These are phyloP conservation scores for Lampris megalopsis DNA, from an alignment of 2,113 vertebrate genomes.

Conservation along the genomic window DNA sequence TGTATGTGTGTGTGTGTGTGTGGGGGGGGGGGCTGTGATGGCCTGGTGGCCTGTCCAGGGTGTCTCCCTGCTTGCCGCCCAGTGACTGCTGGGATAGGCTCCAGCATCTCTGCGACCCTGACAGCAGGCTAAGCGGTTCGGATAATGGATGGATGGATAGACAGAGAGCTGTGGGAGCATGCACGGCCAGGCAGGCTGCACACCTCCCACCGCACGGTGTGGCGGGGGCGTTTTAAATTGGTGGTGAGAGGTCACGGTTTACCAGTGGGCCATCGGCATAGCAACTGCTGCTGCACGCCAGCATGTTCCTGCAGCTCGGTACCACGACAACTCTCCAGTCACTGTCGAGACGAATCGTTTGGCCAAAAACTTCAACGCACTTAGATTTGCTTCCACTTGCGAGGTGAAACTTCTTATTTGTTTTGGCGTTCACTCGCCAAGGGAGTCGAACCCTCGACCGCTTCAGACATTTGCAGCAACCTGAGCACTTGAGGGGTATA, in stretches of 20 bases:
- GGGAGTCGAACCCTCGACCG: constrained; percentile 4
- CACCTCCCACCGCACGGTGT: no score
- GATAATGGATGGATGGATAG: no score
- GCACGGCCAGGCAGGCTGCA: no score
- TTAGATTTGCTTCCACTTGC: constrained; percentile 46
- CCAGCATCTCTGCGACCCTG: no score
- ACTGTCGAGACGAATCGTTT: constrained; percentile 1
- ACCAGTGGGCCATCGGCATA: constrained; percentile 22
- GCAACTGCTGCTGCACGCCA: constrained; percentile 21
- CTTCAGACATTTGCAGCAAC: constrained; percentile 26
- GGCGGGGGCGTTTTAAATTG: constrained; percentile 39
- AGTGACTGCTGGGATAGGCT: no score
- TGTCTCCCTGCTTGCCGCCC: no score
- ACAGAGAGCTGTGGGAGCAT: no score
- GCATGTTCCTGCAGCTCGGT: constrained; percentile 17
- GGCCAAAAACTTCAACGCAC: constrained; percentile 42
- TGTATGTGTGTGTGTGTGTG: no score
- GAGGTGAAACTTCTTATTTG: constrained; percentile 33
- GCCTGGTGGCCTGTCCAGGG: no score
- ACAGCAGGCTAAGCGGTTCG: no score
- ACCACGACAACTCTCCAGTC: not conserved
- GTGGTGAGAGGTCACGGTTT: constrained; percentile 61
- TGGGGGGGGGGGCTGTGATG: no score
- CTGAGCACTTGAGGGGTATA: constrained; percentile 61
- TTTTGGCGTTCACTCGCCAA: constrained; percentile 7